These are phyloP conservation scores for Cryptus viduatorius DNA, from an alignment of 2,888 invertebrate species.

Conservation along the genomic window DNA sequence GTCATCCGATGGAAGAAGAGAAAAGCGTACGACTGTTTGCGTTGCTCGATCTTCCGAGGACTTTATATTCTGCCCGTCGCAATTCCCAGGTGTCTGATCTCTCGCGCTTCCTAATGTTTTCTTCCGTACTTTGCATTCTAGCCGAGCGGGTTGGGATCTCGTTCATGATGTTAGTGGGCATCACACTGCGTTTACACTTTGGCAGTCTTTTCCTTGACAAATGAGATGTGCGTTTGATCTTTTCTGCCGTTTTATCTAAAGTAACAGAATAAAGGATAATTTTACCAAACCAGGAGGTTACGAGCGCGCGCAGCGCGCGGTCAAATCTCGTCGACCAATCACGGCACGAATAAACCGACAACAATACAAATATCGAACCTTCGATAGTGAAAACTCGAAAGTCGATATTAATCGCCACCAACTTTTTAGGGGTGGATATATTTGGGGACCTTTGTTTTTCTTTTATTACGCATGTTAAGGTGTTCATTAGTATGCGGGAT, in stretches of 20 bases:
- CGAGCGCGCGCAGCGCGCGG: no score
- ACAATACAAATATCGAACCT: no score
- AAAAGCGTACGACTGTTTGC: conserved; percentile 67
- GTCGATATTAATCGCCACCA: no score
- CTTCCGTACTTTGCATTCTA: conserved; percentile 57
- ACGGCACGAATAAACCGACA: no score
- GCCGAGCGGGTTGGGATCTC: conserved; percentile 24
- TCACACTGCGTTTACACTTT: background rate
- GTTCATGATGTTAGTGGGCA: conserved; percentile 41
- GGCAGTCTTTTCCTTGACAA: background rate
- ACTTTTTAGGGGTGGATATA: no score
- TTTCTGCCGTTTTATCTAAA: background rate
- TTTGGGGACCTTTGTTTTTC: background rate
- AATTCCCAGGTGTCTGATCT: conserved; percentile 9
- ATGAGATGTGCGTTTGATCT: background rate
- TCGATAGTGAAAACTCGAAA: no score
- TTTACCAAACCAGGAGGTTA: no score
- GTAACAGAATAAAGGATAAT: background rate
- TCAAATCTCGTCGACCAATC: no score
- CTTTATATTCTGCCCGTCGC: conserved; percentile 34
- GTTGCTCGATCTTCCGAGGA: conserved; percentile 57
- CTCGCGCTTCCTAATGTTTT: conserved; percentile 45
- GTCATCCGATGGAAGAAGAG: conserved; percentile 48
- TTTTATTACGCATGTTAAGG: no score
- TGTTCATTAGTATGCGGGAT: background rate